Conservation (phyloP, 2,113 vertebrate species). For the Ranitomeya variabilis region DNA sequence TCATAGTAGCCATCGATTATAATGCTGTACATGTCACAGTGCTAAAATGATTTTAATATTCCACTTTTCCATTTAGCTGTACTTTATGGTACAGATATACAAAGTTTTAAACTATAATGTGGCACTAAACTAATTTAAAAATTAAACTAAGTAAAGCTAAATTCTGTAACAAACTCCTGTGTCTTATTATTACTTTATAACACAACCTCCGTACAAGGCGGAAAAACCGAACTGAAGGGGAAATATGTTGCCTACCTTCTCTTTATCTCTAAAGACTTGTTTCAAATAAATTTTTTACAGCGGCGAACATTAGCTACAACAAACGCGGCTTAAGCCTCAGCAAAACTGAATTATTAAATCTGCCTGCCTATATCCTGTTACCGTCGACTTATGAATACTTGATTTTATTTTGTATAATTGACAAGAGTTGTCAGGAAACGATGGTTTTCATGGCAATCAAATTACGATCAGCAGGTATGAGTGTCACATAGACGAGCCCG, state of each 20-base stretch:
- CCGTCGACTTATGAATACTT: slow-evolving; percentile 93
- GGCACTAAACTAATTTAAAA: too few relatives aligned
- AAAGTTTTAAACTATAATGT: too few relatives aligned
- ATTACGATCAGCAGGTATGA: slow-evolving; percentile 76
- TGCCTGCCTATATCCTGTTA: slow-evolving; percentile 86
- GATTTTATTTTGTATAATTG: slow-evolving; percentile 95
- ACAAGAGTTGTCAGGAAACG: slow-evolving; percentile 83
- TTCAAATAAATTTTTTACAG: slow-evolving; percentile 85
- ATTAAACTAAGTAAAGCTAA: background rate
- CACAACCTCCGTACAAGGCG: slow-evolving; percentile 22
- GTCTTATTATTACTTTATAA: background rate
- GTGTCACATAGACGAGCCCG: slow-evolving; percentile 68
- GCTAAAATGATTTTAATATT: too few relatives aligned
- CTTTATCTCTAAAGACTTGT: slow-evolving; percentile 75
- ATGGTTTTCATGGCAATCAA: slow-evolving; percentile 76
- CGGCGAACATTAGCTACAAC: slow-evolving; percentile 82
- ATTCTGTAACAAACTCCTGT: background rate
- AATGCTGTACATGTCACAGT: too few relatives aligned
- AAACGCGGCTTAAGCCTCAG: slow-evolving; percentile 78
- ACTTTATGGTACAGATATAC: too few relatives aligned
- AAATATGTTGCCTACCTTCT: slow-evolving; percentile 76
- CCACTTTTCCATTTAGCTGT: too few relatives aligned
- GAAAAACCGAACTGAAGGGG: slow-evolving; percentile 57
- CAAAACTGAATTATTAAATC: slow-evolving; percentile 97
- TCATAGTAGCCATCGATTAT: too few relatives aligned